These are phyloP conservation scores for Thunnus maccoyii DNA, from an alignment of 2,113 vertebrate genomes.

Conservation along the genomic window DNA sequence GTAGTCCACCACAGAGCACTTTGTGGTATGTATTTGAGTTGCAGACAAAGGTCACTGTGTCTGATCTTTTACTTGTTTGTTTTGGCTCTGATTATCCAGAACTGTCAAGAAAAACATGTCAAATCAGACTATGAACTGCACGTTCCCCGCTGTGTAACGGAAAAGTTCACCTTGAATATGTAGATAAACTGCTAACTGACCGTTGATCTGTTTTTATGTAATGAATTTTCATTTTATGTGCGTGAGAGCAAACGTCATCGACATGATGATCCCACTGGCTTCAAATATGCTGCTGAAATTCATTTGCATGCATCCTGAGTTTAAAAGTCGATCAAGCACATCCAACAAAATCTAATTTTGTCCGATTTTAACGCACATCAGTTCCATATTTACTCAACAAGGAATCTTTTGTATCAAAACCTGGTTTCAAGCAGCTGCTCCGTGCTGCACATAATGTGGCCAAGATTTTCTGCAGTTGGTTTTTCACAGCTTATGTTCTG, in stretches of 20 bases:
- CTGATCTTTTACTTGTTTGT: conserved; percentile 1
- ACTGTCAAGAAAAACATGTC: background rate
- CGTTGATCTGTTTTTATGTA: background rate
- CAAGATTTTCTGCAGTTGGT: background rate
- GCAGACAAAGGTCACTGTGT: conserved; percentile 2
- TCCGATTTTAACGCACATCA: background rate
- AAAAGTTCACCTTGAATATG: background rate
- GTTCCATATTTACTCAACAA: background rate
- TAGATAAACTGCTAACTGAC: background rate
- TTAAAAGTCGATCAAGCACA: background rate
- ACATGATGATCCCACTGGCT: background rate
- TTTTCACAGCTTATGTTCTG: background rate
- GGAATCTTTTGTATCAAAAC: background rate
- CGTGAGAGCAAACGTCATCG: too few relatives aligned
- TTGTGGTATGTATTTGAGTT: conserved; percentile 3
- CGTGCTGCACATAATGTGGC: background rate
- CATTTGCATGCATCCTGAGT: background rate
- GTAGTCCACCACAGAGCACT: background rate
- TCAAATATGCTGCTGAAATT: background rate
- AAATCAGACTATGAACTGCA: background rate
- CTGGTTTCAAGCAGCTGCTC: background rate
- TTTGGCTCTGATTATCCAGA: background rate
- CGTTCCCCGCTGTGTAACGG: background rate
- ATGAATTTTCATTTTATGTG: too few relatives aligned
- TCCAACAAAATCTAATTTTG: background rate